Conservation (phyloP, 2,888 invertebrate genomes). For the Beris morrisii region DNA sequence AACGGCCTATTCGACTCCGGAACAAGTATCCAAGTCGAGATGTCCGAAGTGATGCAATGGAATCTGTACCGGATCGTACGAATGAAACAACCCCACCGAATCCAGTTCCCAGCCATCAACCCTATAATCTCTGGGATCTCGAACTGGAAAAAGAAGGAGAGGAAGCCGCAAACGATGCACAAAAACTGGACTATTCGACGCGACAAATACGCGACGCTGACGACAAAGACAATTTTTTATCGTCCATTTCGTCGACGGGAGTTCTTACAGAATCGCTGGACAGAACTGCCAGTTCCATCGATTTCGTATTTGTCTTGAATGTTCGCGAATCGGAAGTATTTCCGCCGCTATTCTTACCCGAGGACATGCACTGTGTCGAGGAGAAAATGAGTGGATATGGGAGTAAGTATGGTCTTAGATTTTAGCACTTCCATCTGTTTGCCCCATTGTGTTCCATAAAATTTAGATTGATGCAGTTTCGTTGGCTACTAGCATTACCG, state of each 20-base stretch:
- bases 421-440: neutral
- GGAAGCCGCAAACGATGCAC: constrained; percentile 52
- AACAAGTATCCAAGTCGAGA: constrained; percentile 55
- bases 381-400: constrained; percentile 58
- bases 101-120: constrained; percentile 41
- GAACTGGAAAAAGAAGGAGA: constrained; percentile 61
- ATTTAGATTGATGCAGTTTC: too few species aligned
- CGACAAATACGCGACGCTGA: constrained; percentile 30
- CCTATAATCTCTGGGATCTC: constrained; percentile 59
- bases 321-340: constrained; percentile 68
- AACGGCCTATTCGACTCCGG: constrained; percentile 50
- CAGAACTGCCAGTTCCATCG: constrained; percentile 56
- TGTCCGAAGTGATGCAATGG: constrained; percentile 49
- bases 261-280: constrained; percentile 56
- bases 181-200: constrained; percentile 41
- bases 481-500: too few species aligned
- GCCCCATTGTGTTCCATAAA: neutral
- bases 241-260: constrained; percentile 53
- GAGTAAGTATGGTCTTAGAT: constrained; percentile 44
- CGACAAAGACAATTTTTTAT: constrained; percentile 48
- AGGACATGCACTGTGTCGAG: constrained; percentile 68
- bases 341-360: constrained; percentile 61
- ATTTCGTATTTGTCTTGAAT: constrained; percentile 73
- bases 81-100: neutral
- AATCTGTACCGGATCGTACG: constrained; percentile 36